Percentiles rank a stretch among this genome's conserved stretches.
phyloP scores from a whole-genome alignment of 1,140 invertebrate species.

The Brachionus manjavacas region DNA sequence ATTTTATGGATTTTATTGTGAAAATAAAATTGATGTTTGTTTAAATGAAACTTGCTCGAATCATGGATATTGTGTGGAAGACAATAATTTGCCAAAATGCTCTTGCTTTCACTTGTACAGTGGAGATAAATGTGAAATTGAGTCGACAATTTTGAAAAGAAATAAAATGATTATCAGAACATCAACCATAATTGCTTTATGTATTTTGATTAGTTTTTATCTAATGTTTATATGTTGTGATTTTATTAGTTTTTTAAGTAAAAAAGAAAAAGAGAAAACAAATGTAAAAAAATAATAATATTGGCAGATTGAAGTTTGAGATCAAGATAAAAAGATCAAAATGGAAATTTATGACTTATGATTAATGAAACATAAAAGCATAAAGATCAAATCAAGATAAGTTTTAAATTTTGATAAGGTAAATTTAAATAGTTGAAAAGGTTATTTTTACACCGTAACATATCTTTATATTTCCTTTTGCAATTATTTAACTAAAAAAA shows the following conservation, averaged over 20 bases:
- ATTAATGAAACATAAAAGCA: no score
- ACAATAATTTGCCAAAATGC: not conserved
- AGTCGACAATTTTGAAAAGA: not conserved
- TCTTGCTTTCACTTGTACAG: not conserved
- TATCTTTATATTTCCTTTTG: no score
- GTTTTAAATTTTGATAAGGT: no score
- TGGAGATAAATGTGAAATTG: not conserved
- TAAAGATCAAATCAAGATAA: no score
- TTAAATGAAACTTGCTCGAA: not conserved
- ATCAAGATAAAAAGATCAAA: no score
- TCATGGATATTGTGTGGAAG: not conserved
- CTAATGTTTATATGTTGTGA: not conserved
- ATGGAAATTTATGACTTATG: no score
- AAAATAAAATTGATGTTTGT: no score
- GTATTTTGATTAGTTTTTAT: not conserved
- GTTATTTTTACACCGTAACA: no score
- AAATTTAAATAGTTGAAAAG: no score
- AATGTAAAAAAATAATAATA: no score
- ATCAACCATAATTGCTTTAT: not conserved
- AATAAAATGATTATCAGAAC: not conserved
- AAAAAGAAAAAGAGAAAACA: not conserved
- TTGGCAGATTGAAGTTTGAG: no score
- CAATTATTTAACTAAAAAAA: no score
- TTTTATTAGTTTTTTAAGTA: not conserved
- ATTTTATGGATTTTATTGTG: not conserved